phyloP scores from a whole-genome alignment of 2,113 vertebrate genomes.

The Opisthocomus hoazin region DNA sequence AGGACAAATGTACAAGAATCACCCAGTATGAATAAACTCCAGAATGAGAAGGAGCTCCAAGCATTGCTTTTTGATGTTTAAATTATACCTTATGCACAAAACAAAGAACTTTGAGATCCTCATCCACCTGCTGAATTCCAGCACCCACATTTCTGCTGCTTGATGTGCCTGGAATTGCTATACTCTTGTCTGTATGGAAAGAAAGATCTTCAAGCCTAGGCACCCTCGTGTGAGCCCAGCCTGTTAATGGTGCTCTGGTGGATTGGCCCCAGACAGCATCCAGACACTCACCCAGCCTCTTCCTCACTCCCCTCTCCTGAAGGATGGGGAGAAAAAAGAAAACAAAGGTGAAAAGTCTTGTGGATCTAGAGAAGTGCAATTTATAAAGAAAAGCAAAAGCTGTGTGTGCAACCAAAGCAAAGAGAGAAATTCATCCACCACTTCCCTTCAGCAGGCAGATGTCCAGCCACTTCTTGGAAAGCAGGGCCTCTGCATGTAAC shows the following conservation, averaged over 20 bases:
- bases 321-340: not conserved
- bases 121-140: not conserved
- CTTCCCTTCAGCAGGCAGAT: fast-evolving
- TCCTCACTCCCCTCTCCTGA: not conserved
- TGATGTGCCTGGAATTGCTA: not conserved
- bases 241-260: not conserved
- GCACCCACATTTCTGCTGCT: not conserved
- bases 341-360: not conserved
- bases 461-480: not conserved
- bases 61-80: not conserved
- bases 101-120: fast-evolving
- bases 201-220: not conserved
- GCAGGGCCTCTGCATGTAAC: not conserved
- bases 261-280: fast-evolving
- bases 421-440: not conserved
- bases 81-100: not conserved
- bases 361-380: not conserved
- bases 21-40: not conserved
- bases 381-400: not conserved
- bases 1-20: not conserved
- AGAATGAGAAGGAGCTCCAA: not conserved
- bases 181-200: not conserved
- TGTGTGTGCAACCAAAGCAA: not conserved
- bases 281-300: not conserved
- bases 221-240: not conserved